A percentile compares a stretch with the other conserved stretches of the same genome.
phyloP scores from a whole-genome alignment of 2,797 vertebrate species.

The Podarcis siculus region DNA sequence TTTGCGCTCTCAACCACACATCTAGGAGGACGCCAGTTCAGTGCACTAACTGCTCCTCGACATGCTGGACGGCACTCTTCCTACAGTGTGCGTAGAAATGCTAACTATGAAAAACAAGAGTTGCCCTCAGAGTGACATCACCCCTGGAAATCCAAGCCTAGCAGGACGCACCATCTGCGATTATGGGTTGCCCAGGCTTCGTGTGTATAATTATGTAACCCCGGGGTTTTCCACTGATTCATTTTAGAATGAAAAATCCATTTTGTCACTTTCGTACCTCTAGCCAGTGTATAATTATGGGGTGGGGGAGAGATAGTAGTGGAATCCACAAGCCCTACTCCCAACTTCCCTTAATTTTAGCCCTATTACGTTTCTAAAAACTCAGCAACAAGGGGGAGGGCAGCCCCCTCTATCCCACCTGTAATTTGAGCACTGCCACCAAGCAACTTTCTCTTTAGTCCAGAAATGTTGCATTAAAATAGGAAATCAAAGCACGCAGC shows the following conservation, averaged over 20 bases:
- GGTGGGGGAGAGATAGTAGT: neutral
- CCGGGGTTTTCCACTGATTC: conserved; percentile 12
- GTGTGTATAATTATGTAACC: neutral
- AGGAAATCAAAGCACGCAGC: rapidly evolving
- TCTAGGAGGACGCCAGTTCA: neutral
- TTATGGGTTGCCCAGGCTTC: neutral
- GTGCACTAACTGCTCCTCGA: neutral
- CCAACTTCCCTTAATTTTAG: neutral
- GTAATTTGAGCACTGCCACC: neutral
- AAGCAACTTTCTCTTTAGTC: neutral
- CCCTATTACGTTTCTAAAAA: neutral
- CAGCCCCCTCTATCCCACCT: too few species aligned
- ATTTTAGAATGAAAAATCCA: neutral
- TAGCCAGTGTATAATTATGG: neutral
- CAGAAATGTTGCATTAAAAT: neutral
- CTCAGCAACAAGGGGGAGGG: too few species aligned
- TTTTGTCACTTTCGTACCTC: neutral
- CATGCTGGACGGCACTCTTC: neutral
- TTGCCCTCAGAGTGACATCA: neutral
- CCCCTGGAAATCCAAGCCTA: conserved; percentile 25
- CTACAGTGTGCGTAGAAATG: neutral
- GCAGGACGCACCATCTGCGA: neutral
- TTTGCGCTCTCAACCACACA: neutral
- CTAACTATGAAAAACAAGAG: neutral
- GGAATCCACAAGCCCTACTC: neutral